These are phyloP conservation scores for Clarias fuscus DNA, from an alignment of 2,797 vertebrate genomes.

Conservation along the genomic window DNA sequence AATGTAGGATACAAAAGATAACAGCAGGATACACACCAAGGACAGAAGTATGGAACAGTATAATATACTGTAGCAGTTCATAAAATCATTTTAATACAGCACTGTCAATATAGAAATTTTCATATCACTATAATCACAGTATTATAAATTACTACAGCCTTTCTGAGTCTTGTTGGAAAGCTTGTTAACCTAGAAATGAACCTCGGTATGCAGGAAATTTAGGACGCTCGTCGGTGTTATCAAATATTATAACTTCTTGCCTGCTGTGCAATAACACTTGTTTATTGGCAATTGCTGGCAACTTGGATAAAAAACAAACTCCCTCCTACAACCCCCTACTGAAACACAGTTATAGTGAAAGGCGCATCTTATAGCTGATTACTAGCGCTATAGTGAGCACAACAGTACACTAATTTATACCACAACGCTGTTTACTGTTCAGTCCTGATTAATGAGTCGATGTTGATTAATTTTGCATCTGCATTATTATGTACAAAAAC, in stretches of 20 bases:
- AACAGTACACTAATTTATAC: not conserved
- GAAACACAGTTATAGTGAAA: not conserved
- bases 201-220: constrained; percentile 11
- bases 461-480: not conserved
- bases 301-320: constrained; percentile 11
- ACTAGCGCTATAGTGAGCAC: not conserved
- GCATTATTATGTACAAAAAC: no score
- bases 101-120: not conserved
- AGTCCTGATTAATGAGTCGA: not conserved
- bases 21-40: not conserved
- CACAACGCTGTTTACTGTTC: not conserved
- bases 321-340: not conserved
- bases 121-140: constrained; percentile 14
- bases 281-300: constrained; percentile 22
- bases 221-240: constrained; percentile 25
- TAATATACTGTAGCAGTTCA: constrained; percentile 1
- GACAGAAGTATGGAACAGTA: not conserved
- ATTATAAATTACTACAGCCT: constrained; percentile 16
- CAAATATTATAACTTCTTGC: constrained; percentile 33
- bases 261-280: constrained; percentile 31
- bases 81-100: not conserved
- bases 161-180: constrained; percentile 15
- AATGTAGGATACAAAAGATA: not conserved
- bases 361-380: not conserved
- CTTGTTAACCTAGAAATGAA: constrained; percentile 31